Conservation (phyloP, 2,888 invertebrate genomes). For the Standfussiana lucernea region DNA sequence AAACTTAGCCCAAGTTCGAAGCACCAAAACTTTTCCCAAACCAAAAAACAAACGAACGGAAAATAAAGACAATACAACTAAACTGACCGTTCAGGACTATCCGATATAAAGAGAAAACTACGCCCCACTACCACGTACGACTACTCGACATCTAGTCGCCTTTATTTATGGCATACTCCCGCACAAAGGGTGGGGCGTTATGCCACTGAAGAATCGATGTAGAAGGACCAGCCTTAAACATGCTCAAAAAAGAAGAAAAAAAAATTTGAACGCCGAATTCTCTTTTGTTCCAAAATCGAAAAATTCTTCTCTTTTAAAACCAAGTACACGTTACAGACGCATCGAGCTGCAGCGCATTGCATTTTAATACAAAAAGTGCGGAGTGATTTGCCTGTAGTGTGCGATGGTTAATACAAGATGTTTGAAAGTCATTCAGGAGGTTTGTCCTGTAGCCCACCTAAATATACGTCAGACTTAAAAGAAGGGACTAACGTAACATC, state of each 20-base stretch:
- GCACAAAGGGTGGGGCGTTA: slow-evolving; percentile 61
- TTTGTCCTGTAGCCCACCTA: too few relatives aligned
- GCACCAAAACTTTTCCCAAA: slow-evolving; percentile 25
- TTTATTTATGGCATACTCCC: slow-evolving; percentile 73
- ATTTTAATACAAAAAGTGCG: too few relatives aligned
- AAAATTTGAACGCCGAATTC: background rate
- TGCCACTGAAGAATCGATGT: slow-evolving; percentile 15
- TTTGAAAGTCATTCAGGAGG: too few relatives aligned
- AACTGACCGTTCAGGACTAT: slow-evolving; percentile 51
- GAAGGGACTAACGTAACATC: background rate
- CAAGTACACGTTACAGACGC: background rate
- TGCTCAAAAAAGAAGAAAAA: rapidly evolving
- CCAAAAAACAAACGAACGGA: slow-evolving; percentile 37
- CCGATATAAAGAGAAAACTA: slow-evolving; percentile 53
- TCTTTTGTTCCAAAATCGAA: background rate
- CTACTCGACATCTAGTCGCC: slow-evolving; percentile 69
- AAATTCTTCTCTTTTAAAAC: background rate
- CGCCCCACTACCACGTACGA: slow-evolving; percentile 64
- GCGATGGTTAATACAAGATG: too few relatives aligned
- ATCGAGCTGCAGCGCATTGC: background rate
- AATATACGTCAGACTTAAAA: background rate
- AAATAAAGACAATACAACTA: slow-evolving; percentile 42
- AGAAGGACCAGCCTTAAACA: slow-evolving; percentile 38
- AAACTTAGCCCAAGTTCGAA: background rate
- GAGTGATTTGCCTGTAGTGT: too few relatives aligned